These are phyloP conservation scores for Argopecten irradians DNA, from an alignment of 1,140 invertebrate species.

Conservation along the genomic window DNA sequence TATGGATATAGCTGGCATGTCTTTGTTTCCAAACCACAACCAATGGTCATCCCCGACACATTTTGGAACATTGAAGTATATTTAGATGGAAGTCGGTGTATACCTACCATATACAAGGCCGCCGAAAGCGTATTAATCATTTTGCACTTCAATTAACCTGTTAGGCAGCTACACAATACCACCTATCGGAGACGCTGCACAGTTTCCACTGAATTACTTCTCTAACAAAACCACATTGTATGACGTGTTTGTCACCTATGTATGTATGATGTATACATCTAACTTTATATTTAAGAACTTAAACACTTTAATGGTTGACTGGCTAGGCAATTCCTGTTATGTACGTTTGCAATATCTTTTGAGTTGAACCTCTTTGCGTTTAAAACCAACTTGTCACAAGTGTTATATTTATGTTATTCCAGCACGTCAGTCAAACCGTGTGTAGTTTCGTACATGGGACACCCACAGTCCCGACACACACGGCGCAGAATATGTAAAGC, in stretches of 20 bases:
- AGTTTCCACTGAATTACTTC: background rate
- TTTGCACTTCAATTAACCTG: constrained; percentile 17
- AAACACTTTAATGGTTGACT: background rate
- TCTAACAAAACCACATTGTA: background rate
- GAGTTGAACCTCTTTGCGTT: background rate
- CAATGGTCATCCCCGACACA: background rate
- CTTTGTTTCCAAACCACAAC: background rate
- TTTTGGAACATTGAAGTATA: background rate
- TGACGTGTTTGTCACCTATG: background rate
- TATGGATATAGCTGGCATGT: background rate
- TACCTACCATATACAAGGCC: background rate
- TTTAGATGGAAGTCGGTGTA: background rate
- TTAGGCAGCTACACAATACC: background rate
- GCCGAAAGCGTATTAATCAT: constrained; percentile 16
- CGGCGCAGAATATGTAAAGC: background rate
- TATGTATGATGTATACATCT: background rate
- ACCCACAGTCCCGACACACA: background rate
- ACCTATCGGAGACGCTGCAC: constrained; percentile 19
- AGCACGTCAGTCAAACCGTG: background rate
- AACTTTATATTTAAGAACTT: background rate
- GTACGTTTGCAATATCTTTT: background rate
- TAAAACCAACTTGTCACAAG: background rate
- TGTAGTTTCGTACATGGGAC: background rate
- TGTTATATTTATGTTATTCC: background rate
- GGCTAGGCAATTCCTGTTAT: background rate